Evolutionary conservation across 2,113 vertebrate genomes (phyloP).

Genomic region (Anarhynchus alexandrinus): DNA sequence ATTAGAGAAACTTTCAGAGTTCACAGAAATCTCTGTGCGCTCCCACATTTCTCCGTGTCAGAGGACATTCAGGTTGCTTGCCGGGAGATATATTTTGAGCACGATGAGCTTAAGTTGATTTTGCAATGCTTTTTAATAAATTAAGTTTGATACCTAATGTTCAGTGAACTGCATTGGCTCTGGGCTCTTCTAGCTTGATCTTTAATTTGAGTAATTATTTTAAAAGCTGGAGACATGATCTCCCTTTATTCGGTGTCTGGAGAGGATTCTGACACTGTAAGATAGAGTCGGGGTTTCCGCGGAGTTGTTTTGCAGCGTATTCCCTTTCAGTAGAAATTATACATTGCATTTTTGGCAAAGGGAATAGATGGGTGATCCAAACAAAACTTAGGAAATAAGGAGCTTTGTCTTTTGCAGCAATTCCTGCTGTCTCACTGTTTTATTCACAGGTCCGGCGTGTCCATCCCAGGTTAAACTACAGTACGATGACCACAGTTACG

Average conservation of each 20-base stretch:
- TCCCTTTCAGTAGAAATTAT: constrained; percentile 6
- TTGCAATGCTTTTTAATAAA: constrained; percentile 45
- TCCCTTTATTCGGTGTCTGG: not conserved
- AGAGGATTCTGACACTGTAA: not conserved
- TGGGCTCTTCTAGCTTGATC: constrained; percentile 9
- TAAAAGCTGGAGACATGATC: constrained; percentile 13
- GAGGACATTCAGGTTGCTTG: not conserved
- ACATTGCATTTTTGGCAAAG: not conserved
- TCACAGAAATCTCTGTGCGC: not conserved
- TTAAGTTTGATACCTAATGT: constrained; percentile 21
- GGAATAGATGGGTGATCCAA: not conserved
- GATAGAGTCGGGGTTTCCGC: not conserved
- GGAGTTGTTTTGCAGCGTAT: not conserved
- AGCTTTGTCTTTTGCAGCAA: not conserved
- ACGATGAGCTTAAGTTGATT: not conserved
- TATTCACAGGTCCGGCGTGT: not conserved
- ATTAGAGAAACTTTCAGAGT: not conserved
- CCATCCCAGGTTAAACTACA: fast-evolving
- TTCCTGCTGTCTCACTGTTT: not conserved
- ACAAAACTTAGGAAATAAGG: not conserved
- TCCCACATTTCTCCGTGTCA: not conserved
- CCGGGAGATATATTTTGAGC: not conserved
- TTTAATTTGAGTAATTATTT: constrained; percentile 28
- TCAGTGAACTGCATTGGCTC: constrained; percentile 25
- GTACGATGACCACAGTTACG: fast-evolving